Percentiles rank a stretch among this genome's conserved stretches.
Conservation (phyloP, 37 sponge, comb jelly and placozoan genomes). For the Axinella damicornis region DNA sequence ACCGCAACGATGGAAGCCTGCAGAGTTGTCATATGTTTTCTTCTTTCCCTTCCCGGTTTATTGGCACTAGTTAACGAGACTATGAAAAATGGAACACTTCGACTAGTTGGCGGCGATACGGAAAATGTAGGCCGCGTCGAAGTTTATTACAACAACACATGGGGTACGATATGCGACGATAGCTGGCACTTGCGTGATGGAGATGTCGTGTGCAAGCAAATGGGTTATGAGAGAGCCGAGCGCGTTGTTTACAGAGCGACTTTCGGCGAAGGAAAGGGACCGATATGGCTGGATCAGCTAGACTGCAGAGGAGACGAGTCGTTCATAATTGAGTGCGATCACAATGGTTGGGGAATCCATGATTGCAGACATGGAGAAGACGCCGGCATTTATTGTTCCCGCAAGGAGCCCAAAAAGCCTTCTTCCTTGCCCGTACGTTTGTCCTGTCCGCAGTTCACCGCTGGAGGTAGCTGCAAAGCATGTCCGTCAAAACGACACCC, state of each 20-base stretch:
- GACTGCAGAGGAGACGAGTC: constrained; percentile 52
- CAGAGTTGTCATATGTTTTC: neutral
- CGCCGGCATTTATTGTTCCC: constrained; percentile 64
- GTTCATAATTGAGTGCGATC: constrained; percentile 43
- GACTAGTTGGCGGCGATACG: constrained; percentile 35
- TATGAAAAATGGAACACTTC: constrained; percentile 35
- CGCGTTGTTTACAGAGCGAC: constrained; percentile 8
- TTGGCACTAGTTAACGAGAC: too few species aligned
- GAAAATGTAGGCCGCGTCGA: constrained; percentile 71
- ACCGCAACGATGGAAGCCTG: neutral
- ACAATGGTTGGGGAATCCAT: constrained; percentile 40
- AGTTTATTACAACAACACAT: constrained; percentile 56
- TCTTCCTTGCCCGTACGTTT: constrained; percentile 40
- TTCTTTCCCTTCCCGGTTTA: neutral
- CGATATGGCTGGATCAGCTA: constrained; percentile 62
- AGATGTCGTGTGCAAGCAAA: constrained; percentile 69
- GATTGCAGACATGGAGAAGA: constrained; percentile 71
- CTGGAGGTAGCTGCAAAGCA: constrained; percentile 29
- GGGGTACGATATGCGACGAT: constrained; percentile 90
- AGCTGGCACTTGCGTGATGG: constrained; percentile 40
- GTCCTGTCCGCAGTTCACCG: constrained; percentile 33
- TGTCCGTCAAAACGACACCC: constrained; percentile 35
- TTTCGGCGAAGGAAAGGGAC: constrained; percentile 60
- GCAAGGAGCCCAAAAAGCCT: constrained; percentile 10
- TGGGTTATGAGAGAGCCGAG: constrained; percentile 50